Base-by-base conservation (phyloP, 37 sponge, comb jelly and placozoan species). In the Tethya wilhelma region DNA sequence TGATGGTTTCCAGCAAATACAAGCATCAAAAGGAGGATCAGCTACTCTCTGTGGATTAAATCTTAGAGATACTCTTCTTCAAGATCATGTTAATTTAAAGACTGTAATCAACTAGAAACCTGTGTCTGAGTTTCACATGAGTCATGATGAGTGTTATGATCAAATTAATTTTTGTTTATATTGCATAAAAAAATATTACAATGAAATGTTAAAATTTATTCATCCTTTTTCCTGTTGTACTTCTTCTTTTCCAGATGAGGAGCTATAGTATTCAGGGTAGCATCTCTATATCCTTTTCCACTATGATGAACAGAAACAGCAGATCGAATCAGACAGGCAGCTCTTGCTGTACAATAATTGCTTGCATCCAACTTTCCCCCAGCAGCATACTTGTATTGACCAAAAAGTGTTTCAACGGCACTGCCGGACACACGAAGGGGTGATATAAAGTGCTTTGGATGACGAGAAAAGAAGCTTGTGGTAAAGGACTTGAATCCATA, bases 351-450 rank as follows among this genome's bases (percentile, higher is more conserved):
- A 6, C 53, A 12, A 43, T 78, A 78, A 43, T 78, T 78, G 31
- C 9, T n/a, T 6, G 43, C 39, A 7, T 38, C 45, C 6, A 78
- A 25, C 66, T 78, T 38, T 4, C 46, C 42, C 20, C 67, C 66
- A 29, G 42, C 32, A 28, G 42, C 30, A 60, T 28, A 65, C 59
- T 79, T 79, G 3, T 29, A 33, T 42, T 79, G 80, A 17, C 41
- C 7, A 34, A 79, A 79, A 2, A 79, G 29, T 6, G 80, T 79
- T 34, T 79, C 80, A 17, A 79, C 70, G 17, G 80, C 80, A 68
- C 70, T 68, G 9, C 80, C 80, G 44, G 56, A 55, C 17, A 79
- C 58, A 32, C 80, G 22, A 23, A 26, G 28, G 5, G 41, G 9
- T 38, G 36, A 22, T 6, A 60, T 8, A n/a, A 26, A 60, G 36